Evolutionary conservation across 2,797 vertebrate species (phyloP).

Genomic region (Aratinga solstitialis): DNA sequence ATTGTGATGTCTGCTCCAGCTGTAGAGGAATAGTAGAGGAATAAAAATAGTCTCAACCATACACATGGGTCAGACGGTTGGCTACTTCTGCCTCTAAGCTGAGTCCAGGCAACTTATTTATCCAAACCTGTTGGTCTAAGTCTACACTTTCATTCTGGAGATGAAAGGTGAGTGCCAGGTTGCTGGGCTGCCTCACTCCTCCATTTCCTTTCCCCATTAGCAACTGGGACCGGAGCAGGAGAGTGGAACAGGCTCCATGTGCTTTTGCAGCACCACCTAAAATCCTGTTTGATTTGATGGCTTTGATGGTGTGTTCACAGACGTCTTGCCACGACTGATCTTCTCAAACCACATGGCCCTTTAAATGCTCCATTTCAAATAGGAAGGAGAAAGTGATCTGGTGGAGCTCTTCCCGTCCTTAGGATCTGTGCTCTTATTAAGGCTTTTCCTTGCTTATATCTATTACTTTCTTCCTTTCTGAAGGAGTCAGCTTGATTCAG

Average conservation of each 20-base stretch:
- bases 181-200: neutral
- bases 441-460: neutral
- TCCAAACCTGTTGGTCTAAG: neutral
- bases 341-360: constrained; percentile 1
- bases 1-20: neutral
- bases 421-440: neutral
- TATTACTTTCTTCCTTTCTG: constrained; percentile 30
- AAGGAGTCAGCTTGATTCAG: constrained; percentile 71
- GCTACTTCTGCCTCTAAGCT: neutral
- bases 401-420: neutral
- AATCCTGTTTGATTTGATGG: neutral
- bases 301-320: neutral
- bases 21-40: neutral
- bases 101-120: neutral
- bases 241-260: neutral
- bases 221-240: neutral
- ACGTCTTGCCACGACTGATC: constrained; percentile 1
- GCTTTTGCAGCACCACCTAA: neutral
- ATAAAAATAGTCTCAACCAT: neutral
- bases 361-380: constrained; percentile 40
- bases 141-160: neutral
- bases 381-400: neutral
- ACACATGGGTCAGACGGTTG: neutral
- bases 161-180: neutral
- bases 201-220: neutral